Evolutionary conservation across 1,140 invertebrate genomes (phyloP), one percentile per base, ranked within the genome.

Genomic region (Drosophila sp.): DNA sequence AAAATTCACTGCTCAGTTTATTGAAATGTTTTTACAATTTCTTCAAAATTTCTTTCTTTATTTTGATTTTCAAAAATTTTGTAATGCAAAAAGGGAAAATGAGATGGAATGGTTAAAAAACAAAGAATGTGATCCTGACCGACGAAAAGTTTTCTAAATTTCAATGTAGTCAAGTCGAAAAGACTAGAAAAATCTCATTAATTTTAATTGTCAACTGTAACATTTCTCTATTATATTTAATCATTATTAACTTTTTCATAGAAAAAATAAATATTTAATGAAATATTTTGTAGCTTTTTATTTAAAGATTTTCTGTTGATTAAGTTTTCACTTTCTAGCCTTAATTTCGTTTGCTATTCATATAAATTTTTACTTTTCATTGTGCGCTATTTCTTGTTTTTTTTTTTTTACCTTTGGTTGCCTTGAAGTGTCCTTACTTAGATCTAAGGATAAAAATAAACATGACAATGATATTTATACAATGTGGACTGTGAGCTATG

Each of bases 381-480:
- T 60, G 38, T 66, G 17, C 57, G 30, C 29, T 23, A 25, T 50
- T 50, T 56, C 69, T 69, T 67, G 60, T 67, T 41, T 60, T 54
- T 11, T 54, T 65, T 17, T 32, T 27, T 33, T 62, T 68, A 69
- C 33, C 44, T 35, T 73, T 63, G 7, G 62, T 50, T 70, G 62
- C 63, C 61, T 67, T 65, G 61, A 72, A 70, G 60, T 33, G 73
- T 63, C 66, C 60, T 78, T 66, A 75, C 84, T 89, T 84, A 89
- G 68, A 89, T 70, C 84, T 84, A 83, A 71, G 89, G 80, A 89
- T 89, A 79, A 89, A 89, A 89, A 80, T 84, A 89, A 89, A 89
- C 85, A 89, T 89, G 74, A 75, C 77, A 78, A 84, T 89, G 84
- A 85, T 89, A 90, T 89, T 89, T 89, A 89, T 78, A 89, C 84